Base-by-base conservation (phyloP, 1,140 invertebrate genomes). In the Lordiphosa mommai region DNA sequence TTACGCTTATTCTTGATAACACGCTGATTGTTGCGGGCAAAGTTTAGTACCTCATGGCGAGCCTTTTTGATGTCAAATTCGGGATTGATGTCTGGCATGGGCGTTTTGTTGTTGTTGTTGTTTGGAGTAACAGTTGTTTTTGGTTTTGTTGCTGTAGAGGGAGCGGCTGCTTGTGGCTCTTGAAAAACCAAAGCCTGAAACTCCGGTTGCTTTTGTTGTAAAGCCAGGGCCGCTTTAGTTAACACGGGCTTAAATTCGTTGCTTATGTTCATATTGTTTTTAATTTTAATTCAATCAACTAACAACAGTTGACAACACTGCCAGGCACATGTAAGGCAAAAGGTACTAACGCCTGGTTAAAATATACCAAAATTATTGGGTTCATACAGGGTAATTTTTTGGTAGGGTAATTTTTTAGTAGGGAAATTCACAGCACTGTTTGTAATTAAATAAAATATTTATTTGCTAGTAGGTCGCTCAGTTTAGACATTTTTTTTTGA, bases 11-110 rank as follows among this genome's bases (percentile, higher is more conserved):
- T 91, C 30, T 87, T 72, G n/a, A 90, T 88, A 10, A 91, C 87
- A 8, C 93, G 90, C 37, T 92, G 92, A 41, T 91, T 90, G 23
- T 56, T 59, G 63, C 92, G 92, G 40, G 91, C 93, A 77, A 94
- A 93, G 59, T 92, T 93, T 29, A 93, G 90, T 4, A 94, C 89
- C 65, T 94, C 93, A 72, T 91, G 90, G 47, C 91, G 90, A 0
- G 90, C 88, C 49, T 84, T 90, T 38, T 92, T 92, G 61, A 93
- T 92, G 57, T 92, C 91, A 14, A 91, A 88, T 60, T 90, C 72
- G 2, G 43, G 66, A 9, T 57, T 59, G 56, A 12, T 52, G 34
- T 34, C 46, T 12, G 13, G n/a, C 4, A 36, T 40, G 12, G 4
- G 16, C 34, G 30, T n/a, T 23, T 9, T 33, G 14, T 41, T 47